Evolutionary conservation across 2,797 vertebrate species (phyloP), one percentile per base, ranked within the genome.

Genomic region (Varecia variegata): DNA sequence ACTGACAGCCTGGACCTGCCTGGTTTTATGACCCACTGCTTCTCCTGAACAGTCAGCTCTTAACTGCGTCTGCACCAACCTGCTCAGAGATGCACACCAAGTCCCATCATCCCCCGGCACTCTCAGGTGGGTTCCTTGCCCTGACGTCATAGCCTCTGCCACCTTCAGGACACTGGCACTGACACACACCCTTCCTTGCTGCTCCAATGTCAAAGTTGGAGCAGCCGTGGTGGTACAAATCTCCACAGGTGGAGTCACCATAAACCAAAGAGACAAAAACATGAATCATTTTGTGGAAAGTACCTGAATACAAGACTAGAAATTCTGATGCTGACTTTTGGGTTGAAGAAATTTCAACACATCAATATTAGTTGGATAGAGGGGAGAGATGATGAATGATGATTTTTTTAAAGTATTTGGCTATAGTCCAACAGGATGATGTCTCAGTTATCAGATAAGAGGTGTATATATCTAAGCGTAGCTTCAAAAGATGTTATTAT

Each of bases 391-490:
- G 47, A 82, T 47, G 7, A 45, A 14, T 80, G 62, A 79, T 47
- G 40, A 18, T 32, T 12, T 62, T 92, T 54, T 73, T 79, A 50
- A 67, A 92, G 17, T 86, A 67, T 86, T 89, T 94, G 83, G 70
- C 83, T 77, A 12, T 54, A 32, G 52, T 81, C 90, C 73, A 88
- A 35, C 56, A 74, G 40, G 23, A 45, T 80, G 62, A 94, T 90
- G 88, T 76, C 76, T 90, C 60, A 35, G 30, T 82, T 62, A 79
- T 92, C 88, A 92, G 85, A 90, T 23, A 62, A 93, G 83, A 84
- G 11, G 27, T 91, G 25, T 25, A 25, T 56, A 83, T 89, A 62
- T 62, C 71, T 93, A 81, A 95, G 47, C 1, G 40, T 40, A 77
- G 30, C 21, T 71, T 84, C 65, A 80, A 81, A 88, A 90, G 85